Base-by-base conservation (phyloP, 2,113 vertebrate genomes). In the Xenopus borealis region DNA sequence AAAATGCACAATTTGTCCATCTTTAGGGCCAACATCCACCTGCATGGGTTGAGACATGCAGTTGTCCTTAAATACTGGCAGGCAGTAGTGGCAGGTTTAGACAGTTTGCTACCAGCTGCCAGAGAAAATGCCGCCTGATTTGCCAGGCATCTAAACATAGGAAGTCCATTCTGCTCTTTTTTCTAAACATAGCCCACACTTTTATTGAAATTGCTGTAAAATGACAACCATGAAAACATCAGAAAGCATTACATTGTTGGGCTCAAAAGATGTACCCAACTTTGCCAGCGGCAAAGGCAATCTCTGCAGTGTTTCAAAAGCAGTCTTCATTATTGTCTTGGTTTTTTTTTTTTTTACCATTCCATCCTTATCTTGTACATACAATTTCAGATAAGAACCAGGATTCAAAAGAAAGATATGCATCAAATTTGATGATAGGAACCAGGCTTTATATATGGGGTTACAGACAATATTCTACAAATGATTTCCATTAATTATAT, bases 221-320 rank as follows among this genome's bases (percentile, higher is more conserved):
- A 40, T 6, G 33, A 40, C 33, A 40, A 40, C 33, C 33, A 40
- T 40, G 33, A 40, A 40, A 4, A 40, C 33, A 3, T 40, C 33
- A 3, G 33, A 40, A 40, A 27, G 45, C 33, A 70, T 70, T 61
- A 64, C 45, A 55, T 77, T 70, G 47, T 59, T n/a, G 62, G 57
- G 44, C 57, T 27, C 58, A 57, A 44, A 74, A 55, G 17, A 70
- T 44, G n/a, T 46, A 52, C 59, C 74, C 74, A 70, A 77, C 74
- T 70, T 77, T 77, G 74, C 74, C 74, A 77, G 46, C 64, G 67
- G 74, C 74, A 77, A 77, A 77, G 66, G 18, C 74, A 77, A 70
- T 46, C 61, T 76, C 44, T 57, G n/a, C 33, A 63, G 46, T 57
- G 59, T 64, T 53, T 23, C 20, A 69, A 46, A 75, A 75, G 69